Percentiles rank a stretch among this genome's conserved stretches.
Conservation (phyloP, 2,113 vertebrate species). For the Hippopotamus amphibius region DNA sequence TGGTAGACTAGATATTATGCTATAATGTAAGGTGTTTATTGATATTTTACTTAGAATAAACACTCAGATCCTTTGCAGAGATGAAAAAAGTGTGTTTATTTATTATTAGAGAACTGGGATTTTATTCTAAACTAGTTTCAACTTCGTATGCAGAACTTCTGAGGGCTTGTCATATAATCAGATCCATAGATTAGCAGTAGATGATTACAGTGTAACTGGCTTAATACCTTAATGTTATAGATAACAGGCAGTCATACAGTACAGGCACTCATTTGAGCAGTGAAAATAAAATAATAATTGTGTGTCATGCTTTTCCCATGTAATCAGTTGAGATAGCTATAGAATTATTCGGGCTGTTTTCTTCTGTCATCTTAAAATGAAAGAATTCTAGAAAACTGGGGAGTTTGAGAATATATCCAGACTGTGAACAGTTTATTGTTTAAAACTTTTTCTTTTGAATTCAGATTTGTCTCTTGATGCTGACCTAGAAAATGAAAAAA, state of each 20-base stretch:
- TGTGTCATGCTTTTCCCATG: not conserved
- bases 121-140: conserved; percentile 53
- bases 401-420: not conserved
- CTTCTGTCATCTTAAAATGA: conserved; percentile 32
- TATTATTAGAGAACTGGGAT: not conserved
- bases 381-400: conserved; percentile 47
- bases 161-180: conserved; percentile 2
- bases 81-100: conserved; percentile 33
- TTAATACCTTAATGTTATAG: not conserved
- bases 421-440: conserved; percentile 22
- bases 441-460: conserved; percentile 69
- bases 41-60: conserved; percentile 30
- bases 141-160: conserved; percentile 34
- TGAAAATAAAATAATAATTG: conserved; percentile 15
- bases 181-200: not conserved
- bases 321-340: not conserved
- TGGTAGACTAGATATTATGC: not conserved
- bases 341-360: conserved; percentile 12
- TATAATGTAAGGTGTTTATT: not conserved
- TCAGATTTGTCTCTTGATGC: conserved; percentile 89
- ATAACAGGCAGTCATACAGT: not conserved
- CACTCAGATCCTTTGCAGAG: not conserved
- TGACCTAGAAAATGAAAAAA: conserved; percentile 78
- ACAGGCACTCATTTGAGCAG: not conserved
- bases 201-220: not conserved